Evolutionary conservation across 2,888 invertebrate genomes (phyloP).

Genomic region (Aproaerema taeniolella): DNA sequence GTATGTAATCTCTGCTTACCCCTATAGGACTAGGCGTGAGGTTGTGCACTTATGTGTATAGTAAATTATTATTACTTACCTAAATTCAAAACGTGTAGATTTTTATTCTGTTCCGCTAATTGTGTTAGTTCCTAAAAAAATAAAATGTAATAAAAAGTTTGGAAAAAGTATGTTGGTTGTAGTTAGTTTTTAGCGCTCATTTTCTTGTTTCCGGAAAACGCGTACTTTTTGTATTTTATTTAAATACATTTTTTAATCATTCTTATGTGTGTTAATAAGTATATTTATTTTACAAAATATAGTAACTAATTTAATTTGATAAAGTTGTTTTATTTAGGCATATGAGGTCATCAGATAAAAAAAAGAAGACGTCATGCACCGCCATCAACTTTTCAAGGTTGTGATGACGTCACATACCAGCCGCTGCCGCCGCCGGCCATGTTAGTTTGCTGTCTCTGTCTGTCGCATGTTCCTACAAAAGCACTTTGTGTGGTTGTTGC

Average conservation of each 20-base stretch:
- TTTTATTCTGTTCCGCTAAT: slow-evolving; percentile 77
- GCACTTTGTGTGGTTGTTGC: slow-evolving; percentile 25
- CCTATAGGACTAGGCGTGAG: no score
- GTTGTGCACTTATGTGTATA: no score
- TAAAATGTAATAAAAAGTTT: slow-evolving; percentile 13
- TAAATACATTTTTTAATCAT: no score
- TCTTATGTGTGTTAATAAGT: no score
- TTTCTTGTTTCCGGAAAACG: no score
- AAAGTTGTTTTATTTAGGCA: not conserved
- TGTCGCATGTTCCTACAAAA: slow-evolving; percentile 29
- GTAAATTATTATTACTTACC: no score
- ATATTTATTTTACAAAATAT: no score
- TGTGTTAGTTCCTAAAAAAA: slow-evolving; percentile 82
- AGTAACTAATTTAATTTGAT: not conserved
- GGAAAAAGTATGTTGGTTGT: no score
- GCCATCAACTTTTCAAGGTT: slow-evolving; percentile 28
- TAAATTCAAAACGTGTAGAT: slow-evolving; percentile 83
- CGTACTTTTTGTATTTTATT: no score
- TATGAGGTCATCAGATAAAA: slow-evolving; percentile 18
- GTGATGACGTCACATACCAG: slow-evolving; percentile 44
- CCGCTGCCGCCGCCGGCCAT: slow-evolving; percentile 11
- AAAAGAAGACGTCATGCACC: slow-evolving; percentile 26
- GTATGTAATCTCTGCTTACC: no score
- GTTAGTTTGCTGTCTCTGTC: slow-evolving; percentile 39
- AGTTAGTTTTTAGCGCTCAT: no score